Conservation (phyloP, 2,113 vertebrate species). For the Hippocampus zosterae region DNA sequence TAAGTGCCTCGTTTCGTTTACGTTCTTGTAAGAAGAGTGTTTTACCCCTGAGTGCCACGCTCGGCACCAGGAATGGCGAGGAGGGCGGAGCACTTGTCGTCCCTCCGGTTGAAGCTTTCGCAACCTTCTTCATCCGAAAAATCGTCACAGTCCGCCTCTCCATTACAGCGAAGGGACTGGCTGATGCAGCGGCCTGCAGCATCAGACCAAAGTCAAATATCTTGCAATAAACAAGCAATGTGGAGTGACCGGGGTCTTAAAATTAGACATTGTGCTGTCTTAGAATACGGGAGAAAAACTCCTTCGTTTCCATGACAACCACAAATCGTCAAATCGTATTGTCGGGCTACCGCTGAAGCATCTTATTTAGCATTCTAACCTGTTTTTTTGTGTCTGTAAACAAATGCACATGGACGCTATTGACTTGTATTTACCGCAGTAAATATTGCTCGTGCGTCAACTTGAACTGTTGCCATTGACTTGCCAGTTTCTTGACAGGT, state of each 20-base stretch:
- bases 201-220: not conserved
- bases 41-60: constrained; percentile 76
- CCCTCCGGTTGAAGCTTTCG: constrained; percentile 37
- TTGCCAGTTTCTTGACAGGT: constrained; percentile 78
- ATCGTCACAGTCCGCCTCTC: constrained; percentile 80
- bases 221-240: not conserved
- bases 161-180: constrained; percentile 80
- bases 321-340: not conserved
- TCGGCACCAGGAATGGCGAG: constrained; percentile 78
- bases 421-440: too few relatives aligned
- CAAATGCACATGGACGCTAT: not conserved
- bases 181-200: constrained; percentile 84
- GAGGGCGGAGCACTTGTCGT: constrained; percentile 72
- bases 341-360: too few relatives aligned
- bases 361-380: too few relatives aligned
- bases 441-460: not conserved
- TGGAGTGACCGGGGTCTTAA: not conserved
- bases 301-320: not conserved
- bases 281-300: not conserved
- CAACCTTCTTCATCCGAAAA: constrained; percentile 81
- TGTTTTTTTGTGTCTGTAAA: not conserved
- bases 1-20: not conserved
- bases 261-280: not conserved
- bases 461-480: constrained; percentile 10
- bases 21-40: not conserved